Conservation (phyloP, 2,113 vertebrate genomes). For the Calcarius ornatus region DNA sequence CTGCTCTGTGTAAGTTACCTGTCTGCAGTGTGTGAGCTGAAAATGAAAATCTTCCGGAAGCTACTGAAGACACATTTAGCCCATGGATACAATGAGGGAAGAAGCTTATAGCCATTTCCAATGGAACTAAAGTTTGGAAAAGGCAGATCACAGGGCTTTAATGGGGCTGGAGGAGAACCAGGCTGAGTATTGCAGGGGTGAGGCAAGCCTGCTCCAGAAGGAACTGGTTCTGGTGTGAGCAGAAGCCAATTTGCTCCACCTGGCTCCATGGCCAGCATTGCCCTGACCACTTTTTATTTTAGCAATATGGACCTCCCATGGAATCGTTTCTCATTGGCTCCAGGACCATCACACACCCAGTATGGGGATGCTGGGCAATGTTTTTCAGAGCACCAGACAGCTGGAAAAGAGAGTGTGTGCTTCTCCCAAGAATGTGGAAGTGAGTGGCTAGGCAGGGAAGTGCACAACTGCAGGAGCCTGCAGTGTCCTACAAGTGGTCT, state of each 20-base stretch:
- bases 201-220: background rate
- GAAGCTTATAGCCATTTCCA: background rate
- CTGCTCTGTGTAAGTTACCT: background rate
- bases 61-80: background rate
- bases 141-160: background rate
- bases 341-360: background rate
- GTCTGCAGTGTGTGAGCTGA: background rate
- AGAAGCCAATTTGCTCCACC: background rate
- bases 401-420: background rate
- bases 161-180: background rate
- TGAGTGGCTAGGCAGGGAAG: background rate
- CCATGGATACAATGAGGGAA: background rate
- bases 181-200: background rate
- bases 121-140: background rate
- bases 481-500: background rate
- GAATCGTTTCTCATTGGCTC: background rate
- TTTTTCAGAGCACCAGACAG: background rate
- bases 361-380: background rate
- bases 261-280: background rate
- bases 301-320: background rate
- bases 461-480: background rate
- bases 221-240: background rate
- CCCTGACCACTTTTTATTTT: background rate
- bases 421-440: background rate
- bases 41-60: background rate